Conservation (phyloP, 2,113 vertebrate species). For the Promerops cafer region DNA sequence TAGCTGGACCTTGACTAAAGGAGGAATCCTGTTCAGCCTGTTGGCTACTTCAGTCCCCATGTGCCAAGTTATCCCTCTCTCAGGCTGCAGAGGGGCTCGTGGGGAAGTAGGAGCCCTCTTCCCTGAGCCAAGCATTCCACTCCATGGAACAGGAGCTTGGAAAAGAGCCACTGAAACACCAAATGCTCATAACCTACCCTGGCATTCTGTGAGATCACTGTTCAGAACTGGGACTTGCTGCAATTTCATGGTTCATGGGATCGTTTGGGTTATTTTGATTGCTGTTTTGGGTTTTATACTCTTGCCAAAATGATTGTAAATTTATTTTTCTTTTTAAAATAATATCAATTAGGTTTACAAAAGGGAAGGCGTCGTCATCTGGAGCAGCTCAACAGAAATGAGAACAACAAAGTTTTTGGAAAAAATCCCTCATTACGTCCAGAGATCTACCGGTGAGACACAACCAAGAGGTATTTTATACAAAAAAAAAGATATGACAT, state of each 20-base stretch:
- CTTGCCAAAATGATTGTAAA: neutral
- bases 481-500: no score
- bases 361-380: neutral
- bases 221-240: neutral
- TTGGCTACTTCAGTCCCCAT: neutral
- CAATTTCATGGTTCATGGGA: neutral
- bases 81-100: neutral
- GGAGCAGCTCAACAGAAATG: neutral
- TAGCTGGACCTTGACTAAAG: neutral
- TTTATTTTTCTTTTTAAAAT: neutral
- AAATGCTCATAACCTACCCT: neutral
- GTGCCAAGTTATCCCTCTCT: neutral
- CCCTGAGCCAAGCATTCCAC: neutral
- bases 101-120: neutral
- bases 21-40: neutral
- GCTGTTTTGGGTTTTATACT: neutral
- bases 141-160: neutral
- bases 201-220: neutral
- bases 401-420: neutral
- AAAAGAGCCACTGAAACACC: neutral
- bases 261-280: fast-evolving
- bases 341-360: neutral
- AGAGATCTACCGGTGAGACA: neutral
- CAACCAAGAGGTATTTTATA: neutral
- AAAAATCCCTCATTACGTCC: neutral